phyloP scores from a whole-genome alignment of 1,140 invertebrate species.

The Pissodes strobi region DNA sequence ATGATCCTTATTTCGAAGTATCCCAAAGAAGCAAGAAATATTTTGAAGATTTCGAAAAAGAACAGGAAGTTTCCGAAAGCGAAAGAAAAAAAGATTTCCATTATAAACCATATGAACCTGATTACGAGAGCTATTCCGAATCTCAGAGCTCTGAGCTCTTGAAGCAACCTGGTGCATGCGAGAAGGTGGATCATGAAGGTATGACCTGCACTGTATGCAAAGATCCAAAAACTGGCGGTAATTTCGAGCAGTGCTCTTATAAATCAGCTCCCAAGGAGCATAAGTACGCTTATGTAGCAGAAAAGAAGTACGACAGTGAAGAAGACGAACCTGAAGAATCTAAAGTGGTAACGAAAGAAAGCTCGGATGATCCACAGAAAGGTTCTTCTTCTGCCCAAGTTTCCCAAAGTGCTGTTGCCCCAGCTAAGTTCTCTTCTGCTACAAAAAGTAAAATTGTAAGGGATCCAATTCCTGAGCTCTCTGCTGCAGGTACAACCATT shows the following conservation, averaged over 20 bases:
- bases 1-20: constrained; percentile 49
- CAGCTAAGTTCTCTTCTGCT: constrained; percentile 11
- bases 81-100: constrained; percentile 45
- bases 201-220: constrained; percentile 70
- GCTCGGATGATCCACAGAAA: neutral
- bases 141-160: constrained; percentile 60
- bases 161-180: constrained; percentile 64
- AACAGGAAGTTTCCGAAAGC: constrained; percentile 39
- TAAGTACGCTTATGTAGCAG: constrained; percentile 68
- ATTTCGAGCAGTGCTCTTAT: constrained; percentile 74
- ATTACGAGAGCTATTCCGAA: constrained; percentile 57
- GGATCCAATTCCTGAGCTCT: constrained; percentile 24
- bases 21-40: constrained; percentile 42
- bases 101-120: constrained; percentile 35
- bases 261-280: constrained; percentile 70
- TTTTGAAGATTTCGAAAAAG: constrained; percentile 39
- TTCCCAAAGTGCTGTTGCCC: neutral
- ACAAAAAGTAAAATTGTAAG: constrained; percentile 28
- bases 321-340: constrained; percentile 59
- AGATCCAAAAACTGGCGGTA: constrained; percentile 68
- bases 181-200: constrained; percentile 64
- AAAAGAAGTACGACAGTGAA: constrained; percentile 62
- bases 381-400: neutral
- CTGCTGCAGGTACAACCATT: constrained; percentile 21
- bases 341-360: constrained; percentile 18